A percentile compares a stretch with the other conserved stretches of the same genome.
Evolutionary conservation across 2,888 invertebrate species (phyloP).

Genomic region (Heliconius aoede): DNA sequence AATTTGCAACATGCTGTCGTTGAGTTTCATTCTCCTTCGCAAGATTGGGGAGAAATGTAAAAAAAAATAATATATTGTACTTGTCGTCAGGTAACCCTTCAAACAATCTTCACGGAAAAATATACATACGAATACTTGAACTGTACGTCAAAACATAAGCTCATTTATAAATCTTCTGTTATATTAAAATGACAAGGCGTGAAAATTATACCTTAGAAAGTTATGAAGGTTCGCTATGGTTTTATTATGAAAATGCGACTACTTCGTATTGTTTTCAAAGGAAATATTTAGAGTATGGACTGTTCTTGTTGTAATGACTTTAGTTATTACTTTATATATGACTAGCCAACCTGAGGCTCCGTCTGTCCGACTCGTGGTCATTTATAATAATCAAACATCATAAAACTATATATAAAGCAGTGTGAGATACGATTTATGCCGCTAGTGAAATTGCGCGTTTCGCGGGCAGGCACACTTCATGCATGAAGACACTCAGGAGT

Average conservation of each 20-base stretch:
- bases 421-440: conserved; percentile 73
- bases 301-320: no score
- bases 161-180: conserved; percentile 1
- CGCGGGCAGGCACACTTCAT: conserved; percentile 61
- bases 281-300: not conserved
- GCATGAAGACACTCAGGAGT: conserved; percentile 64
- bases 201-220: conserved; percentile 17
- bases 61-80: not conserved
- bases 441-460: conserved; percentile 69
- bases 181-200: conserved; percentile 12
- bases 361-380: no score
- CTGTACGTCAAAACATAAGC: not conserved
- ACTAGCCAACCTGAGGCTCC: no score
- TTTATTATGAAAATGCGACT: not conserved
- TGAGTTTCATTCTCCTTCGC: not conserved
- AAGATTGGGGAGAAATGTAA: not conserved
- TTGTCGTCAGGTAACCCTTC: not conserved
- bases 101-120: not conserved
- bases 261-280: not conserved
- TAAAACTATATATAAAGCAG: conserved; percentile 59
- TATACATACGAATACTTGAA: not conserved
- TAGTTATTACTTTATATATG: no score
- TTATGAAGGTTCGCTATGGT: conserved; percentile 4
- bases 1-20: not conserved
- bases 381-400: conserved; percentile 62